Percentiles rank a stretch among this genome's conserved stretches.
These are phyloP conservation scores for Megathymus violae DNA, from an alignment of 1,140 invertebrate species.

Conservation along the genomic window DNA sequence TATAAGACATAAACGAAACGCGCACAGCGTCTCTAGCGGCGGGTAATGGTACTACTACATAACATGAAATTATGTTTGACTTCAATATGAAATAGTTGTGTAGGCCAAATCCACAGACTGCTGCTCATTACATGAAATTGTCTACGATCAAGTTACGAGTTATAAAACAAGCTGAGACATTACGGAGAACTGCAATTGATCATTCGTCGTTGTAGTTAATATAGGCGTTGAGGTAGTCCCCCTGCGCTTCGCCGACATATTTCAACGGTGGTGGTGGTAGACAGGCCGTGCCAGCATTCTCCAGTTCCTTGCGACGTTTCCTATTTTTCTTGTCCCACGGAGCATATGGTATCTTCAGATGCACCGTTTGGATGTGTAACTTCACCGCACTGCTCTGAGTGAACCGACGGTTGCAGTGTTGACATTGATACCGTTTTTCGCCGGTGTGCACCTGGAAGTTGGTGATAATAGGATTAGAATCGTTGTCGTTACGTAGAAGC, in stretches of 20 bases:
- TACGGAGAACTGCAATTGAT: too few relatives aligned
- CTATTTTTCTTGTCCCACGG: conserved; percentile 78
- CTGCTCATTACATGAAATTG: too few relatives aligned
- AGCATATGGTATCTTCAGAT: conserved; percentile 75
- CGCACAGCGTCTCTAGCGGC: too few relatives aligned
- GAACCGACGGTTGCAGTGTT: conserved; percentile 73
- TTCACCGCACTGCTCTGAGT: conserved; percentile 74
- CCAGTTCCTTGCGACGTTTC: conserved; percentile 59
- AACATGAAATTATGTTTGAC: too few relatives aligned
- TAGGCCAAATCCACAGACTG: too few relatives aligned
- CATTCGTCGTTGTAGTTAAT: conserved; percentile 61
- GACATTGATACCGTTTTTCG: conserved; percentile 72
- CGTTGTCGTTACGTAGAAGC: too few relatives aligned
- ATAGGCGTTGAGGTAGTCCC: conserved; percentile 72
- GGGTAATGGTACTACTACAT: too few relatives aligned
- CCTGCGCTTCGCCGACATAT: conserved; percentile 37
- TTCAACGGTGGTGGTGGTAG: conserved; percentile 31
- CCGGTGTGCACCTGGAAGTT: conserved; percentile 66
- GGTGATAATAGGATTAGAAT: too few relatives aligned
- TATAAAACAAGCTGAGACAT: too few relatives aligned
- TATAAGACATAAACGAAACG: too few relatives aligned
- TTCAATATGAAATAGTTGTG: too few relatives aligned
- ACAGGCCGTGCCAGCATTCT: conserved; percentile 9
- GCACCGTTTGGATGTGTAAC: conserved; percentile 75
- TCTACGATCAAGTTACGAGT: too few relatives aligned